These are phyloP conservation scores for Anomalospiza imberbis DNA, from an alignment of 2,797 vertebrate genomes.

Conservation along the genomic window DNA sequence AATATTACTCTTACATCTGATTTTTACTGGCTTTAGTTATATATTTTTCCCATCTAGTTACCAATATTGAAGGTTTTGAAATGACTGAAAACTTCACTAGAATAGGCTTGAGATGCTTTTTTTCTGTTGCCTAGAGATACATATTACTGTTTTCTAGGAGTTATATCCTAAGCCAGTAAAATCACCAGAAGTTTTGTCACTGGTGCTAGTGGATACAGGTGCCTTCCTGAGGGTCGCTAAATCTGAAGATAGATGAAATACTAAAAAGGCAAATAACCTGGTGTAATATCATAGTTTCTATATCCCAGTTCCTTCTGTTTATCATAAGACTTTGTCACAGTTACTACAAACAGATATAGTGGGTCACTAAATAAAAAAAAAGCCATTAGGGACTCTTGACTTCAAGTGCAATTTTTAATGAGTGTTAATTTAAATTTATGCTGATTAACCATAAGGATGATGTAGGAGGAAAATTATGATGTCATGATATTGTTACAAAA, in stretches of 20 bases:
- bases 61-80: background rate
- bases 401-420: background rate
- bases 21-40: background rate
- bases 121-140: background rate
- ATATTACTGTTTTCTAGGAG: background rate
- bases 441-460: background rate
- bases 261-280: background rate
- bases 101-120: background rate
- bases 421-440: background rate
- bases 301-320: background rate
- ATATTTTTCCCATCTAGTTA: background rate
- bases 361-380: background rate
- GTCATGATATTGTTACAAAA: background rate
- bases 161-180: background rate
- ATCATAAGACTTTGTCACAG: background rate
- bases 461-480: background rate
- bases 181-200: background rate
- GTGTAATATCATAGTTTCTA: background rate
- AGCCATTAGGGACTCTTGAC: background rate
- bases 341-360: background rate
- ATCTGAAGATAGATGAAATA: background rate
- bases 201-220: background rate
- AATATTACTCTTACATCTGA: background rate
- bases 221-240: background rate
- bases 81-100: background rate